A percentile compares a stretch with the other conserved stretches of the same genome.
These are phyloP conservation scores for Zosterops hypoxanthus DNA, from an alignment of 2,113 vertebrate species.

Conservation along the genomic window DNA sequence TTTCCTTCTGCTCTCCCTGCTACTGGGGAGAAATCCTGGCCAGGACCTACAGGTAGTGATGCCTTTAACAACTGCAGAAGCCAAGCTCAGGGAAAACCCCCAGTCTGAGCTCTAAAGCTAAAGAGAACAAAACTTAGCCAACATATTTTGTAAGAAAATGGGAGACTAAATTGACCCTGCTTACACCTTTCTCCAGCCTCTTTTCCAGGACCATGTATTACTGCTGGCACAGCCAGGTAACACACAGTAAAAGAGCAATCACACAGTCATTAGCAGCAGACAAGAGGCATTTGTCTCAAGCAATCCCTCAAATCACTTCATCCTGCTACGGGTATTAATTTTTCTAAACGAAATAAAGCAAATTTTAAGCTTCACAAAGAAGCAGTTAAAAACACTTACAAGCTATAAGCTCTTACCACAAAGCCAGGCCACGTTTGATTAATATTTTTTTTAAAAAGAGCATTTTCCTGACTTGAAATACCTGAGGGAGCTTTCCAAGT, in stretches of 20 bases:
- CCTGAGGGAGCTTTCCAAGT: neutral
- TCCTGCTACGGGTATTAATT: neutral
- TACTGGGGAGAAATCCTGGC: neutral
- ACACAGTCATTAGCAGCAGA: neutral
- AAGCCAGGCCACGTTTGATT: neutral
- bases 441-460: neutral
- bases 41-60: neutral
- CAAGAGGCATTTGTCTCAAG: neutral
- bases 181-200: neutral
- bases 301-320: neutral
- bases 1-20: neutral
- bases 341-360: slow-evolving; percentile 15
- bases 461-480: neutral
- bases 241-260: neutral
- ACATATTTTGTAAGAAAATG: neutral
- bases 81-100: neutral
- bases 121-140: neutral
- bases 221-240: neutral
- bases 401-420: neutral
- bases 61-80: neutral
- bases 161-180: neutral
- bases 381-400: slow-evolving; percentile 12
- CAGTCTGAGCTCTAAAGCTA: neutral
- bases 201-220: neutral
- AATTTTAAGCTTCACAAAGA: neutral